These are phyloP conservation scores for Rhinatrema bivittatum DNA, from an alignment of 2,797 vertebrate species.

Conservation along the genomic window DNA sequence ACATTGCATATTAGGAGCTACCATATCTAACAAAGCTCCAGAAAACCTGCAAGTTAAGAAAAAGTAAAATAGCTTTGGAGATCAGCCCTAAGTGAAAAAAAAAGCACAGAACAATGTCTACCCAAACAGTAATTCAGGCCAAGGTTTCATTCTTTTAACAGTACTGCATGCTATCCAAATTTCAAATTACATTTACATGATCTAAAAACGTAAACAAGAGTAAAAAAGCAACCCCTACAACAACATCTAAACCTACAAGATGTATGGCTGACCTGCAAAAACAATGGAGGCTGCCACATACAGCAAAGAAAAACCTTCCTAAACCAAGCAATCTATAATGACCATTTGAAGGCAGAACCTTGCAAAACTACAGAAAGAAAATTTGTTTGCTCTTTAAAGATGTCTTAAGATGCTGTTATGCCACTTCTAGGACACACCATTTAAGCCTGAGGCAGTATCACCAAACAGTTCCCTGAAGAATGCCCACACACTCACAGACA, in stretches of 20 bases:
- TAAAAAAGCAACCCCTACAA: not conserved
- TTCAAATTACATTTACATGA: too few species aligned
- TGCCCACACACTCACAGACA: not conserved
- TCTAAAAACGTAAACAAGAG: too few species aligned
- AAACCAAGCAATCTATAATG: not conserved
- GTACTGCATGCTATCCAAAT: too few species aligned
- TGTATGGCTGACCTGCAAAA: not conserved
- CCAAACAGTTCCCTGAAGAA: not conserved
- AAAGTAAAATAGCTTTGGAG: too few species aligned
- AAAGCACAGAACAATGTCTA: too few species aligned
- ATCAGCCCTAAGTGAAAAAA: too few species aligned
- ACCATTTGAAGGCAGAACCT: not conserved
- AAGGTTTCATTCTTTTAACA: too few species aligned
- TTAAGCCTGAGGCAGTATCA: not conserved
- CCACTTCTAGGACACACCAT: not conserved
- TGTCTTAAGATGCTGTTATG: slow-evolving; percentile 1
- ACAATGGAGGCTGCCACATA: not conserved
- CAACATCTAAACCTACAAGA: not conserved
- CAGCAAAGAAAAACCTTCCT: too few species aligned
- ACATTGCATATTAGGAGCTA: too few species aligned
- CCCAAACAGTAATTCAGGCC: too few species aligned
- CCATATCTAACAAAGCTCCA: too few species aligned
- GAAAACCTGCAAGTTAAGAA: too few species aligned
- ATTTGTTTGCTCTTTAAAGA: not conserved
- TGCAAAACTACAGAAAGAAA: slow-evolving; percentile 4